phyloP scores from a whole-genome alignment of 2,888 invertebrate genomes.

The Cinara cedri region DNA sequence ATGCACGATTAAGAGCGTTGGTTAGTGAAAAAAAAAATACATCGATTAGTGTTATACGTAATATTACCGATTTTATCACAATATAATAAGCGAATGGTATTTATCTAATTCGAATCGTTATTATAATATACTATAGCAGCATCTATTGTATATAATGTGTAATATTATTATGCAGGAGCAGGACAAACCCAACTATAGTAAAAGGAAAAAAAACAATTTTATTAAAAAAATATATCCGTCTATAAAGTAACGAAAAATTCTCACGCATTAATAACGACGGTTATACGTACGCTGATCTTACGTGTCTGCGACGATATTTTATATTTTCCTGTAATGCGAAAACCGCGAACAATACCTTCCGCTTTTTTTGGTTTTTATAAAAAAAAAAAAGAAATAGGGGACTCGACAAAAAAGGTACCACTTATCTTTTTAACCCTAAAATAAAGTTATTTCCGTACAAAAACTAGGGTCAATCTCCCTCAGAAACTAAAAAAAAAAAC shows the following conservation, averaged over 20 bases:
- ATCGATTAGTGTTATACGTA: too few species aligned
- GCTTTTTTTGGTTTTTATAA: slow-evolving; percentile 40
- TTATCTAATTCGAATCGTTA: not conserved
- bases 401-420: slow-evolving; percentile 31
- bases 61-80: not conserved
- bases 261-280: slow-evolving; percentile 31
- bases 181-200: too few species aligned
- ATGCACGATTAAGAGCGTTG: not conserved
- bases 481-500: slow-evolving; percentile 37
- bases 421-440: slow-evolving; percentile 56
- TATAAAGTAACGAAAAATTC: slow-evolving; percentile 35
- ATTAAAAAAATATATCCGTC: not conserved
- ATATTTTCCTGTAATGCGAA: slow-evolving; percentile 33
- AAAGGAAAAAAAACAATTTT: slow-evolving; percentile 2
- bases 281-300: slow-evolving; percentile 1
- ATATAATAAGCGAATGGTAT: not conserved
- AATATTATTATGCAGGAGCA: not conserved
- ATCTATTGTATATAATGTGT: not conserved
- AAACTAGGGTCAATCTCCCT: slow-evolving; percentile 48
- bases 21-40: too few species aligned
- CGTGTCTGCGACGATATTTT: slow-evolving; percentile 21
- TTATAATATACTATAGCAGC: not conserved
- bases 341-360: slow-evolving; percentile 40
- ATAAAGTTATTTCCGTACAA: slow-evolving; percentile 48
- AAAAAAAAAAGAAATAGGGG: slow-evolving; percentile 46